Conservation (phyloP, 2,113 vertebrate species). For the Genyomyrus donnyi region DNA sequence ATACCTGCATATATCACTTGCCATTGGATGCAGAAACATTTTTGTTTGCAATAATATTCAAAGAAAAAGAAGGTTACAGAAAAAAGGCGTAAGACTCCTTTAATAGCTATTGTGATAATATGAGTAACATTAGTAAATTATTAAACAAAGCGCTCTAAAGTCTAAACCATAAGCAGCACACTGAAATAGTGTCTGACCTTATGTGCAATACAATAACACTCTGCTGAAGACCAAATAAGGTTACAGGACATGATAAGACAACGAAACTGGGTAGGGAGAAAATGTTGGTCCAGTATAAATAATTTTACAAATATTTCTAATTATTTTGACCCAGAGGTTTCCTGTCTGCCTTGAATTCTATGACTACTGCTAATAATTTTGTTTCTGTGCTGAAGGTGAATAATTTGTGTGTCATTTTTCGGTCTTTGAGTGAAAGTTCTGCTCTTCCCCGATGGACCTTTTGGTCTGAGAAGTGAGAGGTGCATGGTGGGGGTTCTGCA, state of each 20-base stretch:
- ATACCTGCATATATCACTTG: not conserved
- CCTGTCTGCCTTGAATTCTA: not conserved
- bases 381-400: not conserved
- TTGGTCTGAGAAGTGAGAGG: not conserved
- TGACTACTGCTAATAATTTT: not conserved
- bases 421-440: not conserved
- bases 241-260: not conserved
- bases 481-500: not conserved
- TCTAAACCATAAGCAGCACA: not conserved
- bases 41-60: not conserved
- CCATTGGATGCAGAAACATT: not conserved
- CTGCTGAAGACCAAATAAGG: not conserved
- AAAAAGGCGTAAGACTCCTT: not conserved
- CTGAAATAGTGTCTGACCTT: not conserved
- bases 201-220: not conserved
- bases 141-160: not conserved
- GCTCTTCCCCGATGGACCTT: not conserved
- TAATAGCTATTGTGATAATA: not conserved
- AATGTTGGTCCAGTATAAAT: not conserved
- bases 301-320: not conserved
- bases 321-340: not conserved
- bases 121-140: not conserved
- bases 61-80: not conserved
- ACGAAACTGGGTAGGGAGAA: not conserved
- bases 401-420: not conserved